Conservation (phyloP, 2,797 vertebrate genomes). For the Artibeus jamaicensis region DNA sequence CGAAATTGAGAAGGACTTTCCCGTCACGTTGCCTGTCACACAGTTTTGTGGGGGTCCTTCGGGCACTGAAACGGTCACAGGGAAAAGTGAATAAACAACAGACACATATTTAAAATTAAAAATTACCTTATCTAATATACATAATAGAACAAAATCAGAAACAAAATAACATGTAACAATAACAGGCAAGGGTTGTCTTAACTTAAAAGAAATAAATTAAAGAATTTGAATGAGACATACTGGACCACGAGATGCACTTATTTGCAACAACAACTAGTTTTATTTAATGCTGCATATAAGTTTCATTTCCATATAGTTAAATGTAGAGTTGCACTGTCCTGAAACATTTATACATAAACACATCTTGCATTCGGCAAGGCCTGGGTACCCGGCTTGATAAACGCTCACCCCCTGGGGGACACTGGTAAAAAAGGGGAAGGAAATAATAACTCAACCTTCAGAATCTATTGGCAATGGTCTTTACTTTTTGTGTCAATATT, state of each 20-base stretch:
- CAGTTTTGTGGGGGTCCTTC: slow-evolving; percentile 93
- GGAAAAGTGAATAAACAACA: slow-evolving; percentile 45
- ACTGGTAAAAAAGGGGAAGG: background rate
- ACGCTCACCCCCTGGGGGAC: background rate
- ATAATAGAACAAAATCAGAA: background rate
- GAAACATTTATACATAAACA: background rate
- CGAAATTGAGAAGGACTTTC: slow-evolving; percentile 87
- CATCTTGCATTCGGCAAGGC: background rate
- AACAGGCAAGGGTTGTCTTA: background rate
- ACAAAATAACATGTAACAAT: background rate
- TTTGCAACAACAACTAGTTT: background rate
- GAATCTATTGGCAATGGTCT: background rate
- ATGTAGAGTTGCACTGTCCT: background rate
- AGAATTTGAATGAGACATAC: background rate
- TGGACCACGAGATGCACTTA: background rate
- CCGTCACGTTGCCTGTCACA: slow-evolving; percentile 87
- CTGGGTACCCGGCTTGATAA: background rate
- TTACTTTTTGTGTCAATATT: background rate
- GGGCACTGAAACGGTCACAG: slow-evolving; percentile 87
- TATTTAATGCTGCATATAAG: background rate
- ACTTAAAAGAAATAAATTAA: background rate
- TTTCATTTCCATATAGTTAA: background rate
- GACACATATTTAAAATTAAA: background rate
- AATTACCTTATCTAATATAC: background rate
- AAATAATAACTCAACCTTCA: background rate